Conservation (phyloP, 2,113 vertebrate species). For the Stegastes partitus region DNA sequence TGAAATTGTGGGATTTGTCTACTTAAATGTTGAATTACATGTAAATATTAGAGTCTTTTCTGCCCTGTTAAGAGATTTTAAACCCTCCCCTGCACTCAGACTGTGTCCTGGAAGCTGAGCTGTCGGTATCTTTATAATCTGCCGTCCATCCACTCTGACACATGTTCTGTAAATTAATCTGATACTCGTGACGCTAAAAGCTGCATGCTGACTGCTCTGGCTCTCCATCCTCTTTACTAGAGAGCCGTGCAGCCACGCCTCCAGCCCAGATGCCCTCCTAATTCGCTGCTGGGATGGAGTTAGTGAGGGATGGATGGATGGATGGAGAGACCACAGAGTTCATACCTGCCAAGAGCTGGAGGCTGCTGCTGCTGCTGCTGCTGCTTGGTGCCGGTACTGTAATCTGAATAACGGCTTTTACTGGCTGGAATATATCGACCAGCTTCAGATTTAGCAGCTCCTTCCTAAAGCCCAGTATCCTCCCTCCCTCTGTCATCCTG, state of each 20-base stretch:
- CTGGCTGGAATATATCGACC: conserved; percentile 68
- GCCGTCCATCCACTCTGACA: conserved; percentile 46
- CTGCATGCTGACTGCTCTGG: conserved; percentile 15
- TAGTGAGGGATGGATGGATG: too few species aligned
- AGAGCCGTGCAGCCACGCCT: conserved; percentile 13
- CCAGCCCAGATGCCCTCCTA: conserved; percentile 39
- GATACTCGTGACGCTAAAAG: conserved; percentile 39
- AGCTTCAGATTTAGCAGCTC: conserved; percentile 75
- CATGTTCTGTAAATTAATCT: conserved; percentile 71
- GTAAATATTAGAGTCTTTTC: neutral
- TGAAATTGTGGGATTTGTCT: too few species aligned
- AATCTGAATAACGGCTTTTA: conserved; percentile 72
- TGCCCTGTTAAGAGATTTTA: neutral
- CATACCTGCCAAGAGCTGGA: conserved; percentile 60
- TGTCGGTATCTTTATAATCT: conserved; percentile 65
- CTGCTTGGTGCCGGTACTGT: conserved; percentile 33
- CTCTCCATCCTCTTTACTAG: conserved; percentile 49
- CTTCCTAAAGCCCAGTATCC: conserved; percentile 53
- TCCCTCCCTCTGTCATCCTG: conserved; percentile 17
- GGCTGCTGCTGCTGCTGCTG: conserved; percentile 22
- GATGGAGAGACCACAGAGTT: neutral
- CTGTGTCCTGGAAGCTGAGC: conserved; percentile 33
- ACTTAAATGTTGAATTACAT: too few species aligned
- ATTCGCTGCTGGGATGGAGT: conserved; percentile 11
- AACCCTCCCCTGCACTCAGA: neutral